Evolutionary conservation across 2,888 invertebrate genomes (phyloP).

Genomic region (Nomada ruficornis): DNA sequence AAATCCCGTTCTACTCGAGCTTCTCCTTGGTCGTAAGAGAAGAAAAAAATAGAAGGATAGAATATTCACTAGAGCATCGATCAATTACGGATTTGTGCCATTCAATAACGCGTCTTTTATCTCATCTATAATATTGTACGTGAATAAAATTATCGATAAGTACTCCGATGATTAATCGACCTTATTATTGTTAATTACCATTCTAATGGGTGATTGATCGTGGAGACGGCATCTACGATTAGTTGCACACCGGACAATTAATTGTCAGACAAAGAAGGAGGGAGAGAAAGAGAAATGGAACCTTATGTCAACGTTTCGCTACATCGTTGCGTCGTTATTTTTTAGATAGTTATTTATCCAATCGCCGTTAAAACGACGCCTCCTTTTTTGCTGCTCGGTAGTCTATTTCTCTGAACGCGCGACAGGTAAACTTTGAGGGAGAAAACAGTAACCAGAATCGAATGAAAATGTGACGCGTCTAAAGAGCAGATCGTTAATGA

Average conservation of each 20-base stretch:
- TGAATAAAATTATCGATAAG: constrained; percentile 56
- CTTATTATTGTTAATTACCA: constrained; percentile 58
- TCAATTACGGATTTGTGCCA: constrained; percentile 50
- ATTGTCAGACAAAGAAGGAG: constrained; percentile 31
- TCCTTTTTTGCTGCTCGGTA: background rate
- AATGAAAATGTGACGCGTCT: constrained; percentile 18
- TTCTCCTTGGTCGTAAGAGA: background rate
- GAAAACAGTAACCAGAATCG: constrained; percentile 4
- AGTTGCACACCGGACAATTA: constrained; percentile 55
- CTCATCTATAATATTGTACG: constrained; percentile 20
- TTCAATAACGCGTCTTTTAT: constrained; percentile 50
- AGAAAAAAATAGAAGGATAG: background rate
- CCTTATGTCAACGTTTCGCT: constrained; percentile 16
- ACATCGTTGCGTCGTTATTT: constrained; percentile 5
- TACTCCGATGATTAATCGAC: constrained; percentile 57
- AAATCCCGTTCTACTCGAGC: background rate
- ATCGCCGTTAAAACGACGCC: background rate
- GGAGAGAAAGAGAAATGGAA: constrained; percentile 17
- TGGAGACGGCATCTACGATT: constrained; percentile 57
- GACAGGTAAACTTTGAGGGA: constrained; percentile 20
- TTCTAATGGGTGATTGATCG: constrained; percentile 64
- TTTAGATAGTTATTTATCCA: constrained; percentile 1
- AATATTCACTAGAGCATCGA: constrained; percentile 18
- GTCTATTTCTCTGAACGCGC: background rate
- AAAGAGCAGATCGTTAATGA: constrained; percentile 21